Base-by-base conservation (phyloP, 2,888 invertebrate genomes). In the Idaea aversata region DNA sequence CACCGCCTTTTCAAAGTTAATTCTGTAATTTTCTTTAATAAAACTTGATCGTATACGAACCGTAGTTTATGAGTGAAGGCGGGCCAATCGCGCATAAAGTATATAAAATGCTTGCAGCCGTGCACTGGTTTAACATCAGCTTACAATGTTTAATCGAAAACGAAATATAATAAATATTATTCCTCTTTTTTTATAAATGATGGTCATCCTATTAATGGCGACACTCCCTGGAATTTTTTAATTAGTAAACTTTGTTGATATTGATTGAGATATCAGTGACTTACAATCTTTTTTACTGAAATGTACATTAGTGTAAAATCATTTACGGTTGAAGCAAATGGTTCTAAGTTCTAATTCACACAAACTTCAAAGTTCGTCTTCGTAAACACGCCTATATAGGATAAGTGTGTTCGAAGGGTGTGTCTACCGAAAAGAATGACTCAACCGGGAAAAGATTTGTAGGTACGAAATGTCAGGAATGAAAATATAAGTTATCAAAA, bases 1-100 rank as follows among this genome's bases (percentile, higher is more conserved):
- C 47, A 47, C 47, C 47, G 47, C 47, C 47, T 47, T 47, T 47
- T 47, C 47, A 47, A 47, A 47, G 47, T 47, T 47, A 47, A 47
- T 47, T 47, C 47, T 47, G 47, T 47, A 47, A 47, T 47, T 47
- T 47, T 47, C 47, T 47, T 47, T 47, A 47, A 47, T 47, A 47
- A 47, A 47, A 47, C 10, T 47, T 10, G 47, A 47, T 47, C 47
- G 47, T 47, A 47, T 47, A 47, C 47, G 47, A 13, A 4, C 47
- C 47, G 47, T 47, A 47, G 47, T 47, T 47, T 47, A 47, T 47
- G 47, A 47, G 13, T 47, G 13, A 47, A 47, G 47, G 47, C 47
- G 47, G 47, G 7, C 13, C 47, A 47, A 47, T 47, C 47, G 47
- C 47, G 47, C 47, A 47, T 47, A 47, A 47, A 47, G 47, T 47